A percentile compares a stretch with the other conserved stretches of the same genome.
Conservation (phyloP, 2,113 vertebrate genomes). For the Anoplopoma fimbria region DNA sequence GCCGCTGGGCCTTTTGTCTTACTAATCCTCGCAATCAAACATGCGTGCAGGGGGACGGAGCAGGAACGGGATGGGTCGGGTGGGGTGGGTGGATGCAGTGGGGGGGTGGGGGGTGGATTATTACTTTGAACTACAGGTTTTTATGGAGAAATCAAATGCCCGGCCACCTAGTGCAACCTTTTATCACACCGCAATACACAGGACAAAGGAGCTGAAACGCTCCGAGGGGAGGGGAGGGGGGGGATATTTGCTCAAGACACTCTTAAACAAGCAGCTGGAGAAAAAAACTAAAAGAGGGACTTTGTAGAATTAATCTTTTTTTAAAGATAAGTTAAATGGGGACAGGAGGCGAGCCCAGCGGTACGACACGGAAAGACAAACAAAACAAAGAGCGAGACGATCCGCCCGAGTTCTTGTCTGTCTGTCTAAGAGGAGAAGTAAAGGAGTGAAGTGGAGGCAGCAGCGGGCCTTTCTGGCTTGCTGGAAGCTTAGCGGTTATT, state of each 20-base stretch:
- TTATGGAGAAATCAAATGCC: constrained; percentile 63
- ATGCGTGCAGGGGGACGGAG: constrained; percentile 51
- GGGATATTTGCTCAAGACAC: constrained; percentile 52
- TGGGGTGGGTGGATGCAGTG: neutral
- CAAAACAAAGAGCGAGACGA: constrained; percentile 8
- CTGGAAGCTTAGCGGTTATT: constrained; percentile 78
- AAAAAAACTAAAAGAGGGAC: constrained; percentile 8
- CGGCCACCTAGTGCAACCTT: constrained; percentile 60
- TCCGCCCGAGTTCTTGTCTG: constrained; percentile 1
- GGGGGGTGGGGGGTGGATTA: neutral
- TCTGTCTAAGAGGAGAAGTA: neutral
- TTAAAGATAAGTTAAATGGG: constrained; percentile 40
- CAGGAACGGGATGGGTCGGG: neutral
- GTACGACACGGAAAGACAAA: neutral
- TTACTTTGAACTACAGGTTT: constrained; percentile 45
- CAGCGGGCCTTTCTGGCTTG: constrained; percentile 41
- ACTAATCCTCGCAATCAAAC: constrained; percentile 75
- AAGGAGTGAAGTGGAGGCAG: constrained; percentile 51
- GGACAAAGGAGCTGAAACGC: constrained; percentile 46
- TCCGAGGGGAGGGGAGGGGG: neutral
- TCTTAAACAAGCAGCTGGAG: constrained; percentile 62
- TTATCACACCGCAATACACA: constrained; percentile 41
- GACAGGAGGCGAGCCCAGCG: neutral
- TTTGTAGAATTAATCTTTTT: constrained; percentile 39
- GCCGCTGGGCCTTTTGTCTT: constrained; percentile 68